Base-by-base conservation (phyloP, 2,797 vertebrate genomes). In the Hypotaenidia philippensis region DNA sequence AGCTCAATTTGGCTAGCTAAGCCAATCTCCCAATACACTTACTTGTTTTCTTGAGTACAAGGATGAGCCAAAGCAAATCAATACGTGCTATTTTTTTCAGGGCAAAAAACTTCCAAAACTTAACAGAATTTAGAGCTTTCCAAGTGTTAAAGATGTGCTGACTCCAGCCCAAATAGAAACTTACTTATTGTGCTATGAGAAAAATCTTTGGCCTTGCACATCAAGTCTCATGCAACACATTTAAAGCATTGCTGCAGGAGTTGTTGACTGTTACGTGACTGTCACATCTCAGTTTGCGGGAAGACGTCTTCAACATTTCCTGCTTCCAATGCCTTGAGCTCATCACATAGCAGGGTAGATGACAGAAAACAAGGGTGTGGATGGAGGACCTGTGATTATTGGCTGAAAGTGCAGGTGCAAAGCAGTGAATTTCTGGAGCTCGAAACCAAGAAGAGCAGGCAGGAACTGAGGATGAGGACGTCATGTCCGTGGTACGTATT, bases 341-440 rank as follows among this genome's bases (percentile, higher is more conserved):
- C 95, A 95, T 95, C 95, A 84, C 94, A 94, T 95, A 96, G 88
- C 81, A 92, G 16, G 50, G 53, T 22, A 91, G 80, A 69, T 93
- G 94, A 95, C 94, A 93, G 95, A 68, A 96, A 96, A 94, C 85
- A 94, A 94, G 91, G 96, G 96, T 12, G 96, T 94, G 96, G 91
- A 95, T 44, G 57, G 0, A n/a, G 94, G 87, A 83, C 71, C 91
- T 91, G 87, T 94, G 93, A 90, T 97, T 93, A 97, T 59, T 90
- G 91, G 60, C 47, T 9, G 31, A 78, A 76, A 81, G 45, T 34
- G 69, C 85, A 61, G 69, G 61, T 83, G 66, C 69, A 90, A 71
- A 93, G 91, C 69, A 83, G 47, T 2, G 14, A 53, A 76, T 56
- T 94, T 96, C 94, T 91, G 76, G 55, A 55, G 47, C 83, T 90